A percentile compares a stretch with the other conserved stretches of the same genome.
Evolutionary conservation across 1,140 invertebrate genomes (phyloP).

Genomic region (Geopemphigus sp.): DNA sequence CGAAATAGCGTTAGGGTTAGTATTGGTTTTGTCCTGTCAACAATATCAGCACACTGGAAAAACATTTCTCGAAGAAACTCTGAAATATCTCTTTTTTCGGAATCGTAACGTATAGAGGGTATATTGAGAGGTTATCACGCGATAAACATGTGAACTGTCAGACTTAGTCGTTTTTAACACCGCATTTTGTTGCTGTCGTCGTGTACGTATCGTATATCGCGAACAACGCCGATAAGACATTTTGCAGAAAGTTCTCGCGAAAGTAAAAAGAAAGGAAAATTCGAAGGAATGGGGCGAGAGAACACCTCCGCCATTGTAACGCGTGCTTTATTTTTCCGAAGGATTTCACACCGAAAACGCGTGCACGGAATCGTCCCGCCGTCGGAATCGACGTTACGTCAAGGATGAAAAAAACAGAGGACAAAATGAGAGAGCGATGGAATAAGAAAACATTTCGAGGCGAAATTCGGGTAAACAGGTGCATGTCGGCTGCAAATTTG

Average conservation of each 20-base stretch:
- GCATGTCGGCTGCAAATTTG: too few species aligned
- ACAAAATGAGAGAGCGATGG: neutral
- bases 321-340: constrained; percentile 18
- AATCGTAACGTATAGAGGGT: neutral
- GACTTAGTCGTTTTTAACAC: neutral
- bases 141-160: neutral
- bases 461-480: too few species aligned
- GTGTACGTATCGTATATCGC: neutral
- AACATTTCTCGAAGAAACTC: too few species aligned
- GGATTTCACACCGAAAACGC: constrained; percentile 15
- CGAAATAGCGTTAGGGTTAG: too few species aligned
- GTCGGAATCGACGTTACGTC: neutral
- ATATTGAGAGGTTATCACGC: constrained; percentile 8
- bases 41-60: too few species aligned
- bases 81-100: neutral
- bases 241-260: neutral
- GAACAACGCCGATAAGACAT: neutral
- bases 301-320: neutral
- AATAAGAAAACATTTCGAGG: too few species aligned
- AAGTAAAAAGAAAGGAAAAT: neutral
- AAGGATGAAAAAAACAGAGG: neutral
- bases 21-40: too few species aligned
- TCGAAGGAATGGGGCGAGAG: neutral
- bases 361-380: neutral
- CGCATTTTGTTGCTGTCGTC: neutral